These are phyloP conservation scores for Drosophila nigritarsus DNA, from an alignment of 2,888 invertebrate genomes.

Conservation along the genomic window DNA sequence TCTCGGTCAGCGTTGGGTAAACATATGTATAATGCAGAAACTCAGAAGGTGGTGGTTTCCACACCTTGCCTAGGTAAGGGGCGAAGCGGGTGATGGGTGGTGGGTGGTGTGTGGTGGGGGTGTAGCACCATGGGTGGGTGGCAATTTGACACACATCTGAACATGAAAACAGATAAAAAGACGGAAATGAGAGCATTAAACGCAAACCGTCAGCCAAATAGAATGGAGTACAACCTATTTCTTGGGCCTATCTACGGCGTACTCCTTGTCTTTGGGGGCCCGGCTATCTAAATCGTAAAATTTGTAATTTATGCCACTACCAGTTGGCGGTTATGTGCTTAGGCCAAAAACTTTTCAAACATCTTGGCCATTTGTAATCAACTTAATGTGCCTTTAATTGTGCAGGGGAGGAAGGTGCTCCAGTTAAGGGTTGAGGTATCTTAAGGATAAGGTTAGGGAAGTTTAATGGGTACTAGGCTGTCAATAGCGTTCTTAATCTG, in stretches of 20 bases:
- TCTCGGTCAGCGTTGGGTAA: slow-evolving; percentile 9
- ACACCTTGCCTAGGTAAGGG: slow-evolving; percentile 37
- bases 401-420: neutral
- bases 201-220: slow-evolving; percentile 38
- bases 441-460: neutral
- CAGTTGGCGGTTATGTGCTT: slow-evolving; percentile 39
- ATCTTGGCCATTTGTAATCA: slow-evolving; percentile 34
- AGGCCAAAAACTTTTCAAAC: slow-evolving; percentile 32
- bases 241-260: neutral
- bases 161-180: slow-evolving; percentile 54
- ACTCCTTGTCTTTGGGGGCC: neutral
- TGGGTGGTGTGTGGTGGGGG: neutral
- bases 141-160: slow-evolving; percentile 70
- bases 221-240: slow-evolving; percentile 7
- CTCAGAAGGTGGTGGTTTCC: slow-evolving; percentile 47
- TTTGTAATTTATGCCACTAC: slow-evolving; percentile 52
- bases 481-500: neutral
- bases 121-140: slow-evolving; percentile 7
- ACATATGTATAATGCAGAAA: slow-evolving; percentile 20
- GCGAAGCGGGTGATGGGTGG: neutral
- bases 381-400: slow-evolving; percentile 48
- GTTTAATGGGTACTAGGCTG: neutral
- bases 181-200: slow-evolving; percentile 60
- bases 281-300: slow-evolving; percentile 55
- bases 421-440: slow-evolving; percentile 8